Percentiles rank a stretch among this genome's conserved stretches.
Evolutionary conservation across 1,140 invertebrate genomes (phyloP).

Genomic region (Drosophila triauraria): DNA sequence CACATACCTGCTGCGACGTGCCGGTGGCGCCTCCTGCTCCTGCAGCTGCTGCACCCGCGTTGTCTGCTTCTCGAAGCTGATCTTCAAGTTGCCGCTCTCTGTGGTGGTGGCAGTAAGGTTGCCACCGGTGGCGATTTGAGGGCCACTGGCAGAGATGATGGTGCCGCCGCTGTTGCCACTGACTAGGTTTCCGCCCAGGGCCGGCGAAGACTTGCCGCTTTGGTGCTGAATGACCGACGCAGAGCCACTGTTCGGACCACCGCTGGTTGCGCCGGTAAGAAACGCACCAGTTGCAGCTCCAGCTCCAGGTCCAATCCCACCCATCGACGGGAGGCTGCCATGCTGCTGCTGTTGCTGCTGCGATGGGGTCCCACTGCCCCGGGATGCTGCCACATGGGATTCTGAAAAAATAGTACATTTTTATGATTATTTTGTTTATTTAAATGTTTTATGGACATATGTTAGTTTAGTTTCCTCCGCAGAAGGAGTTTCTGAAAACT

Average conservation of each 20-base stretch:
- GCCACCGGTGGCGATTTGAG: slow-evolving; percentile 13
- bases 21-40: slow-evolving; percentile 84
- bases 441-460: no score
- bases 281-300: slow-evolving; percentile 7
- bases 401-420: slow-evolving; percentile 22
- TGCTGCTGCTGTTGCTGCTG: slow-evolving; percentile 44
- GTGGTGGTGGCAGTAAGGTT: slow-evolving; percentile 79
- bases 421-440: no score
- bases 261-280: slow-evolving; percentile 21
- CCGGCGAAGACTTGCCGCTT: slow-evolving; percentile 78
- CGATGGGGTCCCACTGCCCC: slow-evolving; percentile 2
- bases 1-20: slow-evolving; percentile 84
- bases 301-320: neutral
- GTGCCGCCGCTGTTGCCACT: slow-evolving; percentile 61
- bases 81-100: slow-evolving; percentile 85
- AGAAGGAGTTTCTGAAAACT: slow-evolving; percentile 2
- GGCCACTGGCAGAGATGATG: slow-evolving; percentile 40
- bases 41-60: slow-evolving; percentile 75
- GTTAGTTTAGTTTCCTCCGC: neutral
- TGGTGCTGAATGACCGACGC: slow-evolving; percentile 69
- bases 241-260: slow-evolving; percentile 25
- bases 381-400: slow-evolving; percentile 21
- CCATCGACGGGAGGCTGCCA: slow-evolving; percentile 16
- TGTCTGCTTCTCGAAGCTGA: slow-evolving; percentile 86
- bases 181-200: slow-evolving; percentile 54